Percentiles rank a stretch among this genome's conserved stretches.
Evolutionary conservation across 2,888 invertebrate species (phyloP).

Genomic region (Micoletzkya japonica): DNA sequence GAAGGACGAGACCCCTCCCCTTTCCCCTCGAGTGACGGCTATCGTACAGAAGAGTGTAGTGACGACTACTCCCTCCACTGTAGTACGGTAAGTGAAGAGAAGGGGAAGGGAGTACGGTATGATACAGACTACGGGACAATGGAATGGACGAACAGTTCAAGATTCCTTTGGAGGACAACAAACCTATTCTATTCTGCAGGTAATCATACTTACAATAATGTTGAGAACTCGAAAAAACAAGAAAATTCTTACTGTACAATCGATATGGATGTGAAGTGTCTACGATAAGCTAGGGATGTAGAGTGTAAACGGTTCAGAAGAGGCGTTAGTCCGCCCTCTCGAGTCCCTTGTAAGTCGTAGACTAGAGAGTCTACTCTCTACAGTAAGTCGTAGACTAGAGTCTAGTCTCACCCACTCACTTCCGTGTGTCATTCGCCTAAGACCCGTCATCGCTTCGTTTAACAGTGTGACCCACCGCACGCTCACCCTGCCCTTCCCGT

Average conservation of each 20-base stretch:
- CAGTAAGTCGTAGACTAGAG: not conserved
- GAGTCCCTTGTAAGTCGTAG: too few species aligned
- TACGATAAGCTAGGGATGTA: too few species aligned
- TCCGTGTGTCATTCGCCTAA: not conserved
- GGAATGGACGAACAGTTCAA: slow-evolving; percentile 36
- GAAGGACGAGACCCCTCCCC: slow-evolving; percentile 17
- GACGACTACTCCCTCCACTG: slow-evolving; percentile 23
- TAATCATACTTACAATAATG: not conserved
- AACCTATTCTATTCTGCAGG: slow-evolving; percentile 50
- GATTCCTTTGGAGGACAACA: slow-evolving; percentile 52
- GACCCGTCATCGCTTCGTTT: too few species aligned
- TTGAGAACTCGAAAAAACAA: not conserved
- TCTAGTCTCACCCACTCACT: not conserved
- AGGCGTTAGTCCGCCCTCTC: too few species aligned
- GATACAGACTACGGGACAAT: slow-evolving; percentile 19
- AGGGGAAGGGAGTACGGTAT: too few species aligned
- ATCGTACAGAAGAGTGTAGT: slow-evolving; percentile 29
- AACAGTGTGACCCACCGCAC: too few species aligned
- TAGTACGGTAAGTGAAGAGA: slow-evolving; percentile 5
- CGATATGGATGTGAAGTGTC: not conserved
- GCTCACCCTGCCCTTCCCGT: too few species aligned
- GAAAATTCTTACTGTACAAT: not conserved
- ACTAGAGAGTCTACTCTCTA: too few species aligned
- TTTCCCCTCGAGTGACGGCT: slow-evolving; percentile 16
- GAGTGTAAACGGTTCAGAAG: too few species aligned